Conservation (phyloP, 1,140 invertebrate species). For the Hesperophylax magnus region DNA sequence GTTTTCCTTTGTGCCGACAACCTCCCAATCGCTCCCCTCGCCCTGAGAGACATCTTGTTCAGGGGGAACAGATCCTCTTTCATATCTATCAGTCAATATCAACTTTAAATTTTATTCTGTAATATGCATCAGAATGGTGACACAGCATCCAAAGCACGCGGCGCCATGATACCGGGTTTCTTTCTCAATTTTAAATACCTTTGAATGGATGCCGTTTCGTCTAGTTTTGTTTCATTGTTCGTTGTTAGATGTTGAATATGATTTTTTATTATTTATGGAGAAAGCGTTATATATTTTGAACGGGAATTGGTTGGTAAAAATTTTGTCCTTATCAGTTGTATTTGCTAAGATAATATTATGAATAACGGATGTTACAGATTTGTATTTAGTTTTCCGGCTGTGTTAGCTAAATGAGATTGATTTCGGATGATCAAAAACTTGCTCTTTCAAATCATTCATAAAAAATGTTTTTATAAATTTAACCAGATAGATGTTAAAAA, state of each 20-base stretch:
- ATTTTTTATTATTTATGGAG: background rate
- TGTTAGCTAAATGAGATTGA: too few relatives aligned
- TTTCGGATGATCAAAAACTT: too few relatives aligned
- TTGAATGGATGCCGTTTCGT: background rate
- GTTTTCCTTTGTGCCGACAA: constrained; percentile 22
- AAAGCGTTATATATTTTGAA: too few relatives aligned
- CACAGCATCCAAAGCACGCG: background rate
- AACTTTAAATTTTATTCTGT: constrained; percentile 1
- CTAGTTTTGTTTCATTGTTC: background rate
- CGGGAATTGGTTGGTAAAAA: too few relatives aligned
- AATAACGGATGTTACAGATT: too few relatives aligned
- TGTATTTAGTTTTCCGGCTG: too few relatives aligned
- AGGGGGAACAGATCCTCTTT: background rate
- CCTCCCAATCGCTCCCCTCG: background rate
- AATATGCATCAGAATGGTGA: constrained; percentile 8
- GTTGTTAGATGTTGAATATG: background rate
- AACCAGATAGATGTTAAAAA: too few relatives aligned
- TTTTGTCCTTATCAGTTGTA: too few relatives aligned
- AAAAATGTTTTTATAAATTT: too few relatives aligned
- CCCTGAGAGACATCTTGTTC: constrained; percentile 26
- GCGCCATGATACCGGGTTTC: background rate
- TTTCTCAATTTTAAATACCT: background rate
- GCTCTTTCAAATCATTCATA: too few relatives aligned
- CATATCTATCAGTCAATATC: constrained; percentile 24
- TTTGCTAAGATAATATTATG: too few relatives aligned